Conservation (phyloP, 2,797 vertebrate genomes). For the Artibeus lituratus region DNA sequence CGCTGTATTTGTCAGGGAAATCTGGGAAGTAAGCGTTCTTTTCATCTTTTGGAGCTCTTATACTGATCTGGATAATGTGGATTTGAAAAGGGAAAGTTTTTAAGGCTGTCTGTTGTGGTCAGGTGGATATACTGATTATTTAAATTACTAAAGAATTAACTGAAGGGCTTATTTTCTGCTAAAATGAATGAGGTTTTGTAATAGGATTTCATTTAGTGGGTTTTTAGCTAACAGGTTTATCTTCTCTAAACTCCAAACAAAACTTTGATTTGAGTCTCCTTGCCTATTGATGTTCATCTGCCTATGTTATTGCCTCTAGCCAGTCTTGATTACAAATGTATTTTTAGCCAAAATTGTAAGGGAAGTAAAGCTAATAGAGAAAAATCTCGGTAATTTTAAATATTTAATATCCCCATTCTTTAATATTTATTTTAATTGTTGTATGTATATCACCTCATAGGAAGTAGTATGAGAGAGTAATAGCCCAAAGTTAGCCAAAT, state of each 20-base stretch:
- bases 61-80: neutral
- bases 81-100: conserved; percentile 20
- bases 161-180: neutral
- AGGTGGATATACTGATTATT: neutral
- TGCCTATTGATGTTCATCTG: neutral
- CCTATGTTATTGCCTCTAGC: neutral
- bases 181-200: neutral
- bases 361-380: neutral
- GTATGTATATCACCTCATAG: neutral
- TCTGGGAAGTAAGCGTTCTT: conserved; percentile 24
- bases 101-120: neutral
- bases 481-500: neutral
- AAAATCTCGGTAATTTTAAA: neutral
- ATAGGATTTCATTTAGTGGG: neutral
- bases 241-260: neutral
- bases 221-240: neutral
- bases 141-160: neutral
- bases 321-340: neutral
- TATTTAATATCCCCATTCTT: neutral
- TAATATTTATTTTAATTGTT: neutral
- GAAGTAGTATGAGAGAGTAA: neutral
- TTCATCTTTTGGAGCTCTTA: conserved; percentile 11
- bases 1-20: conserved; percentile 42
- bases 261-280: neutral
- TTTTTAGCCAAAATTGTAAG: neutral